Percentiles rank a stretch among this genome's conserved stretches.
Conservation (phyloP, 2,113 vertebrate species). For the Dipodomys stephensi region DNA sequence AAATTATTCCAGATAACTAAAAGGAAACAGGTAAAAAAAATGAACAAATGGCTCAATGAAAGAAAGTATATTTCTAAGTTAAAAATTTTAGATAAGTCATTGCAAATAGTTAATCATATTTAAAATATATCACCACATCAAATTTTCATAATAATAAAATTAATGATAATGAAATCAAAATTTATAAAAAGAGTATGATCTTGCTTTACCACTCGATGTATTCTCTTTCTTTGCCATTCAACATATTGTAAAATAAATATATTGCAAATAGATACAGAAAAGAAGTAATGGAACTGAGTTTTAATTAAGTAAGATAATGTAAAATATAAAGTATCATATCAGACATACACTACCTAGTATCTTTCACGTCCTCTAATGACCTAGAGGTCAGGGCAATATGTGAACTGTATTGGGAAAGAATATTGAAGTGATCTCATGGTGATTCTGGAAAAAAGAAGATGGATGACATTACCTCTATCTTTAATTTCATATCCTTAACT, state of each 20-base stretch:
- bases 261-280: not conserved
- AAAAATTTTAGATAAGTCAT: not conserved
- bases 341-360: not conserved
- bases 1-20: constrained; percentile 17
- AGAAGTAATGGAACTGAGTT: not conserved
- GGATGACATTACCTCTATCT: not conserved
- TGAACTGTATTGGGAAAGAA: constrained; percentile 2
- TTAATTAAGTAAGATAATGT: not conserved
- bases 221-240: not conserved
- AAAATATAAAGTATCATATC: constrained; percentile 2
- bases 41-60: not conserved
- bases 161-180: not conserved
- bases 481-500: not conserved
- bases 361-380: not conserved
- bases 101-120: not conserved
- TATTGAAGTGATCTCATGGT: not conserved
- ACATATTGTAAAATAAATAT: not conserved
- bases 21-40: not conserved
- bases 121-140: not conserved
- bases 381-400: not conserved
- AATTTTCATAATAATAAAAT: not conserved
- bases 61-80: not conserved
- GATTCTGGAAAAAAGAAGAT: not conserved
- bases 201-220: not conserved
- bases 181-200: not conserved